phyloP scores from a whole-genome alignment of 2,113 vertebrate species.

The Labrus mixtus region DNA sequence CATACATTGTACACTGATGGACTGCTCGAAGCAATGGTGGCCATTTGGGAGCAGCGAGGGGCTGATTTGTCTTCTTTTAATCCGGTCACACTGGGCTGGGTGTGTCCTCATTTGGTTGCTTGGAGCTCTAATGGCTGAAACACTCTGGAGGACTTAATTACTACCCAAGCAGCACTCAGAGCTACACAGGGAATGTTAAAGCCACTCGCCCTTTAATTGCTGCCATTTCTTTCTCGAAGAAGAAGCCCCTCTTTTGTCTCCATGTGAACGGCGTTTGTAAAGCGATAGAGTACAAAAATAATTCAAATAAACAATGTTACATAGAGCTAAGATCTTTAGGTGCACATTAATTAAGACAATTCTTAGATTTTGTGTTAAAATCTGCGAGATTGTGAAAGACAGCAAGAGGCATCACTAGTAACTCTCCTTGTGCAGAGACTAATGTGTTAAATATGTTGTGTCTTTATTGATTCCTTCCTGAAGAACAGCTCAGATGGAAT shows the following conservation, averaged over 20 bases:
- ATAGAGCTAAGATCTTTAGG: neutral
- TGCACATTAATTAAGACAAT: constrained; percentile 13
- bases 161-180: constrained; percentile 49
- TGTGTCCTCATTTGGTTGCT: constrained; percentile 57
- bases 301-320: constrained; percentile 20
- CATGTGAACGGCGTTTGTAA: neutral
- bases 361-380: neutral
- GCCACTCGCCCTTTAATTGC: constrained; percentile 69
- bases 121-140: constrained; percentile 55
- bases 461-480: constrained; percentile 53
- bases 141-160: constrained; percentile 73
- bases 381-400: neutral
- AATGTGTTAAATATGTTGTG: constrained; percentile 47
- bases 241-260: constrained; percentile 26
- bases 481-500: constrained; percentile 49
- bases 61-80: constrained; percentile 71
- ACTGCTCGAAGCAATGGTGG: constrained; percentile 37
- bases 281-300: neutral
- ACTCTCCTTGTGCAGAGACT: constrained; percentile 19
- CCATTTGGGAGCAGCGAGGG: constrained; percentile 58
- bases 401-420: constrained; percentile 15
- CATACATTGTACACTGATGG: constrained; percentile 39
- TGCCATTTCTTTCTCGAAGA: constrained; percentile 46
- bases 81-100: constrained; percentile 66
- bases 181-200: constrained; percentile 58